A percentile compares a stretch with the other conserved stretches of the same genome.
Conservation (phyloP, 53 echinoderm and acorn worm species). For the Henricia sp. region DNA sequence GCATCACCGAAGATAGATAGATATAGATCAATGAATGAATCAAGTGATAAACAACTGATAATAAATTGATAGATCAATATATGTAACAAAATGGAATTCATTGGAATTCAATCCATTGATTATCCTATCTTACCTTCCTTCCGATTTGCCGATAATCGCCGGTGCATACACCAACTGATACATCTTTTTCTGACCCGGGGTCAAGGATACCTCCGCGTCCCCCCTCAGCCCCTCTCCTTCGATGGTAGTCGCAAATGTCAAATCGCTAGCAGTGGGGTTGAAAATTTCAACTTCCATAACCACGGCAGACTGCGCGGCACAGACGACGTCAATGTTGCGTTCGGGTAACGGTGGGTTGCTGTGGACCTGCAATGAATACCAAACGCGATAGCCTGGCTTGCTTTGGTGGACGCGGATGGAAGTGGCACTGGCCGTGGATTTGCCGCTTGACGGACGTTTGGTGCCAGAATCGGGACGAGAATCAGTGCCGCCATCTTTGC, state of each 20-base stretch:
- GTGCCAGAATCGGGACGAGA: slow-evolving; percentile 47
- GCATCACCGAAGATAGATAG: no score
- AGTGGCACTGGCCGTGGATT: slow-evolving; percentile 72
- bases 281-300: slow-evolving; percentile 93
- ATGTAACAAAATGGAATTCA: no score
- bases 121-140: slow-evolving; percentile 77
- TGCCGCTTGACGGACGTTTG: slow-evolving; percentile 72
- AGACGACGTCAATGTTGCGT: slow-evolving; percentile 71
- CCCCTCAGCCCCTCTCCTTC: slow-evolving; percentile 91
- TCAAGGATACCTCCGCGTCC: slow-evolving; percentile 68
- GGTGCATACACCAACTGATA: slow-evolving; percentile 94
- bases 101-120: neutral
- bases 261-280: slow-evolving; percentile 80
- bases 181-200: slow-evolving; percentile 83
- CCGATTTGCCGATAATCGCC: slow-evolving; percentile 77
- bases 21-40: no score
- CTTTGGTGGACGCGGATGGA: slow-evolving; percentile 47
- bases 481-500: slow-evolving; percentile 42
- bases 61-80: no score
- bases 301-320: slow-evolving; percentile 92
- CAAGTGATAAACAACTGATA: no score
- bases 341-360: slow-evolving; percentile 80
- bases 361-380: slow-evolving; percentile 89
- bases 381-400: slow-evolving; percentile 87
- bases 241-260: slow-evolving; percentile 80